Percentiles rank a stretch among this genome's conserved stretches.
Evolutionary conservation across 2,113 vertebrate species (phyloP).

Genomic region (Pristiophorus japonicus): DNA sequence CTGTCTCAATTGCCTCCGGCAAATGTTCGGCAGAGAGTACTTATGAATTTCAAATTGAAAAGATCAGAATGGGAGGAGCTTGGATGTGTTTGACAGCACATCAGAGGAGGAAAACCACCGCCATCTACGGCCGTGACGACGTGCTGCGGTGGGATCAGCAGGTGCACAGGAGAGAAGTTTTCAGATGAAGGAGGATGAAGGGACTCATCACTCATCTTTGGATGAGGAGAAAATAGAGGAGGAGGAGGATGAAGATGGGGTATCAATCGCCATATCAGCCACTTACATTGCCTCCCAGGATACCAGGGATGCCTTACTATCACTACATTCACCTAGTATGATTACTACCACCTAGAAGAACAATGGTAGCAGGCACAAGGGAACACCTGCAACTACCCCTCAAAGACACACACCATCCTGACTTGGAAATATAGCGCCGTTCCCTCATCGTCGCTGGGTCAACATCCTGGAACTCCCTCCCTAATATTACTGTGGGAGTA

Average conservation of each 20-base stretch:
- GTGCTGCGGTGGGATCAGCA: not conserved
- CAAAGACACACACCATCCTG: too few species aligned
- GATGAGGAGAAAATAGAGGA: not conserved
- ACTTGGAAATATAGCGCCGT: too few species aligned
- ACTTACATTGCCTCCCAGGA: not conserved
- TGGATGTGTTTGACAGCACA: not conserved
- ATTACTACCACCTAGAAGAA: too few species aligned
- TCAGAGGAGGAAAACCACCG: not conserved
- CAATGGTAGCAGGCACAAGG: too few species aligned
- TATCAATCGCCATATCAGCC: not conserved
- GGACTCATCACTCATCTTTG: not conserved
- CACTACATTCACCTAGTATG: not conserved
- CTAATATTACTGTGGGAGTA: too few species aligned
- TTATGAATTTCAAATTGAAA: not conserved
- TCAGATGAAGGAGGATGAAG: not conserved
- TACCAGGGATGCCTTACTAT: not conserved
- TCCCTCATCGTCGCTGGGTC: too few species aligned
- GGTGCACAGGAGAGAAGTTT: not conserved
- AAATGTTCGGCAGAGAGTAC: not conserved
- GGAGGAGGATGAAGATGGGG: not conserved
- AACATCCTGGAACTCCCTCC: too few species aligned
- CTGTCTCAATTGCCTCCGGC: not conserved
- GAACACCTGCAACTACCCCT: too few species aligned
- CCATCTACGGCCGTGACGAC: not conserved
- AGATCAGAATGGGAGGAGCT: not conserved